Base-by-base conservation (phyloP, 2,113 vertebrate genomes). In the Nematolebias whitei region DNA sequence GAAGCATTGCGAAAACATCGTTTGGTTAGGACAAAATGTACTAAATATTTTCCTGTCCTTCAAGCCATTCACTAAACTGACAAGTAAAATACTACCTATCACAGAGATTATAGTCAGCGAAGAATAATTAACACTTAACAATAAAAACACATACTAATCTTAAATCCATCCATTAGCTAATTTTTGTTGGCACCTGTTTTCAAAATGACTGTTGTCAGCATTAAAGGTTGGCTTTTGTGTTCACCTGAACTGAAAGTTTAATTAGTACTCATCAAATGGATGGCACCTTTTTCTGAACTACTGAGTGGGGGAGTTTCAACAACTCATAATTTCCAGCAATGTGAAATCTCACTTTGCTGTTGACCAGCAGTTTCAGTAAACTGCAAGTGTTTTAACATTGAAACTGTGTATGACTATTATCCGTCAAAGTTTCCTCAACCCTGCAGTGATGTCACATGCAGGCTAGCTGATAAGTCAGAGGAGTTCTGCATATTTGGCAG, bases 131-230 rank as follows among this genome's bases (percentile, higher is more conserved):
- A 58, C 45, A n/a, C n/a, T 51, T 51, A 63, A 54, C 16, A 4
- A 24, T 48, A 22, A 47, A 44, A 50, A 52, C 41, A 63, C 12
- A 18, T 63, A 10, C 57, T 62, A 58, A 75, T 26, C 55, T 41
- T 16, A 56, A 68, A 54, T 75, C 59, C 75, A 75, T 68, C 68
- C 50, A 72, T 15, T 45, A 56, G 55, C 5, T 16, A 48, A 47
- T 51, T 52, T 68, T 45, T 61, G 23, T 39, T 49, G 41, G 22
- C 32, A 32, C 64, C 43, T 59, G 64, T 14, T 43, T 63, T 51
- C 2, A 35, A 35, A 35, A 71, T 65, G 29, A 26, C 19, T 32
- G 18, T n/a, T 3, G 3, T 13, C 50, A 50, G 22, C 14, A 39
- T 26, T 40, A 55, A 65, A 68, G 15, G 12, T 15, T 57, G 18